Evolutionary conservation across 2,797 vertebrate genomes (phyloP).

Genomic region (Sebastes nivosus): DNA sequence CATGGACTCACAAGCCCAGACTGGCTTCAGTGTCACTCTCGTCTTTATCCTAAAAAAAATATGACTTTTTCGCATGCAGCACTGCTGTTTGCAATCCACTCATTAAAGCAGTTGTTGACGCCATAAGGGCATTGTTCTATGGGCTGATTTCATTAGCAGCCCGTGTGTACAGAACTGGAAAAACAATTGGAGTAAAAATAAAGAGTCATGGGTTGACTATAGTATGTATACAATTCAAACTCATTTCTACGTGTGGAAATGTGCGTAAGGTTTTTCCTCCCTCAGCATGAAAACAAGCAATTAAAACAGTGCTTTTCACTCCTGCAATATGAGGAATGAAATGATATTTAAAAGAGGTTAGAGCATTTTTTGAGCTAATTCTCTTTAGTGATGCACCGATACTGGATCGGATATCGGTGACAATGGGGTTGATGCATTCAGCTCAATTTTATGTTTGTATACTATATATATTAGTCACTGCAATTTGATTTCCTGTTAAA

Average conservation of each 20-base stretch:
- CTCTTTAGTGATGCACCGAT: neutral
- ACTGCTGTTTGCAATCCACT: constrained; percentile 53
- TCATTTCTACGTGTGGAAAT: constrained; percentile 34
- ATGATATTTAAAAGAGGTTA: neutral
- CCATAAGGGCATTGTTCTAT: constrained; percentile 59
- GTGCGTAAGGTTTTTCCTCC: neutral
- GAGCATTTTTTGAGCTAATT: constrained; percentile 11
- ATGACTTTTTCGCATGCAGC: constrained; percentile 56
- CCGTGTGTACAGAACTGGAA: constrained; percentile 44
- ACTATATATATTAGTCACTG: neutral
- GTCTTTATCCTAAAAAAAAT: constrained; percentile 51
- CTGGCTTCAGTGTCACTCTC: constrained; percentile 60
- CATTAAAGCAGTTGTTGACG: constrained; percentile 60
- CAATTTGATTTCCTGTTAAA: neutral
- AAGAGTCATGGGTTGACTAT: neutral
- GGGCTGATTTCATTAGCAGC: constrained; percentile 62
- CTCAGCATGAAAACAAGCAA: neutral
- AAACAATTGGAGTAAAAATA: constrained; percentile 44
- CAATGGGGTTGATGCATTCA: no score
- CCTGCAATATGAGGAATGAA: neutral
- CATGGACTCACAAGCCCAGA: constrained; percentile 44
- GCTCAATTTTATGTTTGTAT: neutral
- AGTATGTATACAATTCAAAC: constrained; percentile 20
- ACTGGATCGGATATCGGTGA: neutral
- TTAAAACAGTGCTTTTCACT: constrained; percentile 4